Evolutionary conservation across 53 echinoderm and acorn worm species (phyloP), one percentile per base, ranked within the genome.

Genomic region (Henricia sp.): DNA sequence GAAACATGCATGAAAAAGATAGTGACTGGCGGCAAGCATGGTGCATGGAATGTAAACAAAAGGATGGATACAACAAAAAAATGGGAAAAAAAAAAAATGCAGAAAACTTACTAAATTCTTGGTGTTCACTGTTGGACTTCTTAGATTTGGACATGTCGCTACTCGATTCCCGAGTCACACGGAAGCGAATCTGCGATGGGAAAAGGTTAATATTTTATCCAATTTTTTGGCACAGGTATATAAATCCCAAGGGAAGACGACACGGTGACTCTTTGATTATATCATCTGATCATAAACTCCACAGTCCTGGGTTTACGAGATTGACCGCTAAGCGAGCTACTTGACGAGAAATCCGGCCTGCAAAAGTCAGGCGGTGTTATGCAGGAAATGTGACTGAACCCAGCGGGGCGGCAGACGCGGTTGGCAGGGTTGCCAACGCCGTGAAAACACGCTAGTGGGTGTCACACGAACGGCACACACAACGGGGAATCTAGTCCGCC

Each of bases 61-160:
- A n/a, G n/a, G n/a, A n/a, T n/a, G n/a, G n/a, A n/a, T n/a, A n/a
- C n/a, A n/a, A n/a, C n/a, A n/a, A n/a, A n/a, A n/a, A n/a, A n/a
- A n/a, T n/a, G n/a, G n/a, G n/a, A n/a, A n/a, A 23, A 10, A 48
- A n/a, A 26, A 13, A 48, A 48, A 28, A 32, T 4, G 42, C 23
- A 14, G n/a, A 27, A 11, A 30, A 80, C 80, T 80, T 80, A 80
- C 80, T 80, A 2, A 48, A 38, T 3, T 80, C 80, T 29, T 62
- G 63, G 32, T 78, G 78, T 42, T 80, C 80, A n/a, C 42, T 25
- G 46, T 64, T 50, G 20, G 80, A 65, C n/a, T 80, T 80, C 42
- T 60, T 77, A 33, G 80, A 80, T 37, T 80, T 80, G n/a, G 80
- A 80, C 80, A 80, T 80, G 63, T 80, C 80, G 36, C 80, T 64